phyloP scores from a whole-genome alignment of 2,113 vertebrate genomes.

The Lophura nycthemera region DNA sequence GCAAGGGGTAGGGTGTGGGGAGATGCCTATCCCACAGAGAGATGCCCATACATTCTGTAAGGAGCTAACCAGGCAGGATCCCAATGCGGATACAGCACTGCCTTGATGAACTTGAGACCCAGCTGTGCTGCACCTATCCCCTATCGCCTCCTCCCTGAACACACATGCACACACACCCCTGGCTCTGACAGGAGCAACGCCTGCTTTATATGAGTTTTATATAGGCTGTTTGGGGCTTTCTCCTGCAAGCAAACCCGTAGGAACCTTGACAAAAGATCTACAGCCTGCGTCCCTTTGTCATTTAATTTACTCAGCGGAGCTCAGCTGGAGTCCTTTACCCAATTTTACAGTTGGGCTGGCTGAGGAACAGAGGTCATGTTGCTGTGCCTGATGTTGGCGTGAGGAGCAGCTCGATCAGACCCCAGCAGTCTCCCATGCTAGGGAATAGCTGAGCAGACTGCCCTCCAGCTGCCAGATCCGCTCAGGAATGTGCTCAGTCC shows the following conservation, averaged over 20 bases:
- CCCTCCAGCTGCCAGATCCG: not conserved
- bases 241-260: not conserved
- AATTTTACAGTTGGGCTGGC: not conserved
- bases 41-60: not conserved
- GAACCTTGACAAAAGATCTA: not conserved
- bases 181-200: not conserved
- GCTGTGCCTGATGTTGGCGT: not conserved
- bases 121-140: not conserved
- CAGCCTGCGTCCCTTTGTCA: not conserved
- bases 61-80: not conserved
- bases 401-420: not conserved
- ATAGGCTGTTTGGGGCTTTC: rapidly evolving
- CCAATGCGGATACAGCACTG: rapidly evolving
- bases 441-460: not conserved
- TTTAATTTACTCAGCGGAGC: not conserved
- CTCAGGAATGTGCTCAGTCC: not conserved
- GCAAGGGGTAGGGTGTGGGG: not conserved
- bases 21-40: too few relatives aligned
- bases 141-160: not conserved
- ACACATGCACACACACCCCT: not conserved
- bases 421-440: not conserved
- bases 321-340: not conserved
- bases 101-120: not conserved
- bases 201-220: rapidly evolving
- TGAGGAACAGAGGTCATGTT: not conserved